phyloP scores from a whole-genome alignment of 2,113 vertebrate species.

The Rallus limicola region DNA sequence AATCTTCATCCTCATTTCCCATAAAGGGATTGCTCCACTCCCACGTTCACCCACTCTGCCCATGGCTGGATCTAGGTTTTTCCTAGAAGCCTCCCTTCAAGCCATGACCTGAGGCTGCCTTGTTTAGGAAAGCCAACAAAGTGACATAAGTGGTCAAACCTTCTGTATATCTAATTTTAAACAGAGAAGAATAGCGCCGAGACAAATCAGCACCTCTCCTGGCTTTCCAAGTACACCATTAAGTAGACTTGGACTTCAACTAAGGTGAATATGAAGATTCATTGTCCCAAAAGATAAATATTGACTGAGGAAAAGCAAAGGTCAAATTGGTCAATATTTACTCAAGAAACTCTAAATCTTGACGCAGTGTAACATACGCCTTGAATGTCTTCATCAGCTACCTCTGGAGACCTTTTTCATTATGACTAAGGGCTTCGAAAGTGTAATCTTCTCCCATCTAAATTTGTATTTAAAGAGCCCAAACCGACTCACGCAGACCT shows the following conservation, averaged over 20 bases:
- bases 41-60: background rate
- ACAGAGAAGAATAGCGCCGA: background rate
- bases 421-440: background rate
- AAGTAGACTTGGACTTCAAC: constrained; percentile 15
- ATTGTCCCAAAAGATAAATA: constrained; percentile 50
- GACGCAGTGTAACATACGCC: background rate
- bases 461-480: background rate
- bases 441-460: background rate
- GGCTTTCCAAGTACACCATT: background rate
- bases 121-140: constrained; percentile 5
- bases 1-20: background rate
- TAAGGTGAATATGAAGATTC: constrained; percentile 30
- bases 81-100: background rate
- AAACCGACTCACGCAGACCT: background rate
- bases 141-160: background rate
- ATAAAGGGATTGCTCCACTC: background rate
- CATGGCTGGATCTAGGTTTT: background rate
- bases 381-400: background rate
- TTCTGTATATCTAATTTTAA: background rate
- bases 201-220: background rate
- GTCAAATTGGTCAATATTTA: constrained; percentile 62
- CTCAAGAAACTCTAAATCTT: constrained; percentile 42
- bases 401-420: background rate
- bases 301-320: constrained; percentile 58
- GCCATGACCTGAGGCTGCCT: background rate